Base-by-base conservation (phyloP, 2,888 invertebrate genomes). In the Pammene fasciana region DNA sequence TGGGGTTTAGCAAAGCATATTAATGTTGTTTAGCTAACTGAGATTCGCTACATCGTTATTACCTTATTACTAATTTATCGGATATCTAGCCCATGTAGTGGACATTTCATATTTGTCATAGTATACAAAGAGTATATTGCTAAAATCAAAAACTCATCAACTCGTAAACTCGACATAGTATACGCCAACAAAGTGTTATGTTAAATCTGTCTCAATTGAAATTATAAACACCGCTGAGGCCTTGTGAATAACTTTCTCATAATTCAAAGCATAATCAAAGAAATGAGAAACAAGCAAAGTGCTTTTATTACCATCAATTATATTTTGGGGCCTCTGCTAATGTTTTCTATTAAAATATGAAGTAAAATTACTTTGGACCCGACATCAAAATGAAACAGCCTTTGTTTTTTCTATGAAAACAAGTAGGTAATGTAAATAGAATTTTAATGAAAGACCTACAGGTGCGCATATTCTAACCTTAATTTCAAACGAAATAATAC, bases 321-420 rank as follows among this genome's bases (percentile, higher is more conserved):
- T n/a, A 45, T 68, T 50, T 65, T 13, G 26, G 18, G 57, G 45
- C 59, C 57, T 52, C 52, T 11, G 34, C 41, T 34, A 59, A 52
- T 57, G 46, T 46, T 52, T 43, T 52, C 65, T 68, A 54, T 65
- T 68, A 54, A 57, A 68, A 68, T 68, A 46, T 65, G 52, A 52
- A 46, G 45, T 38, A 54, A 68, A 14, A 68, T 65, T 68, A 59
- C 59, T 59, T 59, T 52, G 52, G 52, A 14, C 45, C 36, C 62
- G 54, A 43, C 56, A 65, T 68, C 45, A 68, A 61, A 65, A 65
- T 26, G 52, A 65, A 65, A 65, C 14, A 10, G 43, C 46, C 46
- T 57, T 57, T 68, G 52, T 65, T 52, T 57, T 50, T 16, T 68
- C 45, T 36, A 65, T 59, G 14, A 54, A 45, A 68, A 65, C n/a